These are phyloP conservation scores for Argentina silus DNA, from an alignment of 2,797 vertebrate genomes.

Conservation along the genomic window DNA sequence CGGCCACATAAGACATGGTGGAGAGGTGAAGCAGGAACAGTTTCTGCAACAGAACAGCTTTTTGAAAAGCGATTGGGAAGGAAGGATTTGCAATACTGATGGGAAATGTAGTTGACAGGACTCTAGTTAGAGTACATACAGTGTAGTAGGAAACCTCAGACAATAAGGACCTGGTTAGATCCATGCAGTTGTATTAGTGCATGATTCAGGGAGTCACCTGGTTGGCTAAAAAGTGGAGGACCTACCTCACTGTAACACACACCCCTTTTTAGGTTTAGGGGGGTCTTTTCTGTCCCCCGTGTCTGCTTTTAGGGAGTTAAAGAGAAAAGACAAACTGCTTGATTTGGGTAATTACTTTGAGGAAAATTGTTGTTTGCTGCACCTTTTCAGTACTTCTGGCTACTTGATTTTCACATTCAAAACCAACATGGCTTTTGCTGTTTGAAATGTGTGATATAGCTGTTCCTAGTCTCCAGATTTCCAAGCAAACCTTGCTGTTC, in stretches of 20 bases:
- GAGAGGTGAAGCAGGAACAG: background rate
- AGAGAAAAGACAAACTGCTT: constrained; percentile 19
- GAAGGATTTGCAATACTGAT: background rate
- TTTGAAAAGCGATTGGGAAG: background rate
- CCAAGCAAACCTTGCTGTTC: no score
- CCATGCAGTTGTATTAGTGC: background rate
- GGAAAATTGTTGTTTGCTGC: no score
- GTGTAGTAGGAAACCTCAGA: background rate
- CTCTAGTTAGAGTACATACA: background rate
- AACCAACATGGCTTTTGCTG: background rate
- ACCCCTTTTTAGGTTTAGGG: constrained; percentile 74
- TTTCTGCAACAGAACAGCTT: background rate
- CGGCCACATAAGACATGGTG: constrained; percentile 5
- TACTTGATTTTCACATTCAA: background rate
- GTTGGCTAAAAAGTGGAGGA: constrained; percentile 33
- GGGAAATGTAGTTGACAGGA: background rate
- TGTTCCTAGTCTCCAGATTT: no score
- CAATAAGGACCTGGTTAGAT: background rate
- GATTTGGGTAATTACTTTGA: background rate
- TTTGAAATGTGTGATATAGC: background rate
- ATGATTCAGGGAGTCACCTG: constrained; percentile 2
- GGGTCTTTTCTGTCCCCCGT: constrained; percentile 64
- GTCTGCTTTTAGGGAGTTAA: constrained; percentile 72
- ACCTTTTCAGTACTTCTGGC: background rate
- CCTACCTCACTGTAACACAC: constrained; percentile 86